Percentiles rank a stretch among this genome's conserved stretches.
Conservation (phyloP, 2,797 vertebrate genomes). For the Bovichtus diacanthus region DNA sequence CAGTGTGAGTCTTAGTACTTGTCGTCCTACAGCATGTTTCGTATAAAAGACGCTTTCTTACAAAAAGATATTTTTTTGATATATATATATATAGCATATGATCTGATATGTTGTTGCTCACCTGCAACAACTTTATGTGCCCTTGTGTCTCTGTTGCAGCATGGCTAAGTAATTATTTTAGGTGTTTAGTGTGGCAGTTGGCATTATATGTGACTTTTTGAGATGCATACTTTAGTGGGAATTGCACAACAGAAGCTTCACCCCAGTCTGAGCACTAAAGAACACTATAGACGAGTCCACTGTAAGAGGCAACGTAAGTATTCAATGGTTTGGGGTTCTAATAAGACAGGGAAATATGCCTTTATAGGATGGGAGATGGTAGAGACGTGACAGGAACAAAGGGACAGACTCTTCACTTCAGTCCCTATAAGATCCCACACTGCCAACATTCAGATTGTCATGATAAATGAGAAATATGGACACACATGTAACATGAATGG, state of each 20-base stretch:
- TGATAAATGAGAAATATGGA: no score
- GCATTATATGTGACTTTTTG: background rate
- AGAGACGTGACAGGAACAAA: background rate
- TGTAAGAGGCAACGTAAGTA: background rate
- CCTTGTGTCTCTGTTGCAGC: background rate
- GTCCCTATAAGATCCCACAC: no score
- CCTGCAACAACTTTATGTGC: background rate
- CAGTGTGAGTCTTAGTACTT: no score
- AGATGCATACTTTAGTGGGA: background rate
- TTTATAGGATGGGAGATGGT: background rate
- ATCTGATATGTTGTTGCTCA: background rate
- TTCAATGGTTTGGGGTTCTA: background rate
- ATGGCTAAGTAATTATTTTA: background rate
- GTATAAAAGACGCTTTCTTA: no score
- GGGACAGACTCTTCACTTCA: rapidly evolving
- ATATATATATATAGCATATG: background rate
- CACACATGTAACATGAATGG: no score
- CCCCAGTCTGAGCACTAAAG: background rate
- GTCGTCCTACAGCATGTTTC: no score
- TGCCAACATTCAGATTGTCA: no score
- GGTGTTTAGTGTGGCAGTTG: background rate
- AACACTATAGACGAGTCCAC: background rate
- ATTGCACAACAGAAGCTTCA: background rate
- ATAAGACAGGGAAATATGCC: background rate
- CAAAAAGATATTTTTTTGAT: no score